Evolutionary conservation across 2,797 vertebrate species (phyloP), one percentile per base, ranked within the genome.

Genomic region (Neomorphus geoffroyi): DNA sequence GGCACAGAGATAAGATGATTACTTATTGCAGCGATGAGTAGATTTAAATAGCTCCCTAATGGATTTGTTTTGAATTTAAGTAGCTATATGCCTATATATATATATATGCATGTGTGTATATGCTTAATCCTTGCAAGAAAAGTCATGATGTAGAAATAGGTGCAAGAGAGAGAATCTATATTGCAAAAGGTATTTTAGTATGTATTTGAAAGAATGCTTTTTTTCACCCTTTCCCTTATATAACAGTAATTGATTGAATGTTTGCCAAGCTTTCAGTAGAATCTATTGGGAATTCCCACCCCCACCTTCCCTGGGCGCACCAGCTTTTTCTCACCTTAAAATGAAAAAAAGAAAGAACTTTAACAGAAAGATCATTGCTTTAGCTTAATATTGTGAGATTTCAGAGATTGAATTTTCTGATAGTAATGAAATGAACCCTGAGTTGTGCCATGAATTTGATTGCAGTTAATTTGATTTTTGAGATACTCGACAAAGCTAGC

Each of bases 301-400:
- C 92, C 94, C 89, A 92, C 66, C 33, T 84, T 94, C 48, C 24
- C 58, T 2, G 3, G 62, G 50, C 24, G 2, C 2, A 0, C n/a
- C 77, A 96, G 93, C 93, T 93, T 97, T 89, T 96, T 95, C 96
- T 97, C 91, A 82, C 96, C 93, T 97, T 95, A 94, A 95, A 95
- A 97, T 97, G 97, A 93, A 97, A 97, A n/a, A 97, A 97, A 97
- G 92, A 96, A 96, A 92, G 95, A 97, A 98, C 93, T 97, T 97
- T 83, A 97, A 92, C 95, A 92, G 95, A 95, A 98, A 97, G 96
- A 96, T 94, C 95, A 96, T 97, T 97, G 95, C 96, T 93, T 97
- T 96, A 97, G 95, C 93, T 92, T 96, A 96, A 97, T 97, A 97
- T 37, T 75, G 88, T 96, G 97, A 97, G 96, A 97, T 97, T 98